Base-by-base conservation (phyloP, 2,113 vertebrate genomes). In the Otus sunia region DNA sequence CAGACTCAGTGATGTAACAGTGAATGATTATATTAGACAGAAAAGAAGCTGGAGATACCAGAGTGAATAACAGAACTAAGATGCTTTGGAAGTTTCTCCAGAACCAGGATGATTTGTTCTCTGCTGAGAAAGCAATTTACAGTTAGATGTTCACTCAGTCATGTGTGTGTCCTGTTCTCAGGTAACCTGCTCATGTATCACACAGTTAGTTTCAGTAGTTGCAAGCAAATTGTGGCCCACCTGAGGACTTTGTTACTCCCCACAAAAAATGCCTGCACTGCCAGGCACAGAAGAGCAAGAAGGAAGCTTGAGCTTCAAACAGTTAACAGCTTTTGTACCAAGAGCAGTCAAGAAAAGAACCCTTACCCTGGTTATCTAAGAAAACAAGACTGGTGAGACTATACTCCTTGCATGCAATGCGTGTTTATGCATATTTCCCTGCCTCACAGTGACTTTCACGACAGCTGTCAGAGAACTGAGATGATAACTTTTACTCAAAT, bases 371-470 rank as follows among this genome's bases (percentile, higher is more conserved):
- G 5, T 10, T 60, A 68, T n/a, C 15, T 56, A 64, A 29, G 64
- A 55, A 81, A 60, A 3, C 10, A 37, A 47, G 20, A 6, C 11
- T n/a, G n/a, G 26, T 2, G 3, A 72, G 32, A 27, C 20, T 27
- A 4, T 23, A 11, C 18, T 30, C 4, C 14, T 76, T 64, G 25
- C 12, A 18, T 32, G n/a, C 3, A 0, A 13, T 34, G 58, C 0
- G 11, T 39, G 10, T 47, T 88, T 62, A 52, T 47, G 20, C 6
- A 22, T 34, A 20, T 52, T 86, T 69, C 5, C 19, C 30, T 49
- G 6, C 6, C 39, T 73, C 47, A 63, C 6, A 67, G 32, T 26
- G 30, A 58, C 18, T 87, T 83, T 32, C 15, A 77, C 15, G 15
- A 9, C 49, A 64, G 26, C 3, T 68, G 7, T n/a, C 25, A 76